Evolutionary conservation across 2,888 invertebrate species (phyloP), one percentile per base, ranked within the genome.

Genomic region (Apodemia mormo): DNA sequence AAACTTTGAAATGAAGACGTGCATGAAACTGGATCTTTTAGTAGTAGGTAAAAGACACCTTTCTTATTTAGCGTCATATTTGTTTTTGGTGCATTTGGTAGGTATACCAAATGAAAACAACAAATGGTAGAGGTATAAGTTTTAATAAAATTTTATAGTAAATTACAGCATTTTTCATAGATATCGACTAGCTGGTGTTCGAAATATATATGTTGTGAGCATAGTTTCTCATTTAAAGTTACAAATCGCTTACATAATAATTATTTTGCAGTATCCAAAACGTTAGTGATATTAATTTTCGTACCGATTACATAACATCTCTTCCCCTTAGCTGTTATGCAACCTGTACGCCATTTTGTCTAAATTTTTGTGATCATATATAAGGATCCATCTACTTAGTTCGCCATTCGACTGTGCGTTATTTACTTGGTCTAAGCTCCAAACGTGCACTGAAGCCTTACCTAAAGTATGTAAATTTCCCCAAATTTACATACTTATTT

Each of bases 61-160:
- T 9, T 9, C 9, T 2, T n/a, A n/a, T n/a, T n/a, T 9, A 9
- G 1, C 1, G 2, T 40, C 1, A 40, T 7, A 40, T 40, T 40
- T 40, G 40, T 40, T 40, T 6, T 40, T 40, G 7, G 9, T 7
- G 9, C 40, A 9, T 40, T 2, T 8, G 9, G 9, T 2, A 9
- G 9, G 9, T 40, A 40, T 2, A 9, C 9, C 8, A 40, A 9
- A 9, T 40, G 9, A 76, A 89, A 91, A 92, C 85, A 81, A 75
- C 77, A 76, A 71, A 80, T 68, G 80, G 87, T 81, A 88, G 92
- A 93, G 93, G 93, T 93, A 93, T 92, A 92, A 90, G 90, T 92
- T 93, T 88, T 93, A 93, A 89, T 93, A 93, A 93, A 94, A 91
- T 85, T 90, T 90, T 80, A 89, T 86, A 85, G 89, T 90, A 91